phyloP scores from a whole-genome alignment of 2,113 vertebrate species.

The Turnix velox region DNA sequence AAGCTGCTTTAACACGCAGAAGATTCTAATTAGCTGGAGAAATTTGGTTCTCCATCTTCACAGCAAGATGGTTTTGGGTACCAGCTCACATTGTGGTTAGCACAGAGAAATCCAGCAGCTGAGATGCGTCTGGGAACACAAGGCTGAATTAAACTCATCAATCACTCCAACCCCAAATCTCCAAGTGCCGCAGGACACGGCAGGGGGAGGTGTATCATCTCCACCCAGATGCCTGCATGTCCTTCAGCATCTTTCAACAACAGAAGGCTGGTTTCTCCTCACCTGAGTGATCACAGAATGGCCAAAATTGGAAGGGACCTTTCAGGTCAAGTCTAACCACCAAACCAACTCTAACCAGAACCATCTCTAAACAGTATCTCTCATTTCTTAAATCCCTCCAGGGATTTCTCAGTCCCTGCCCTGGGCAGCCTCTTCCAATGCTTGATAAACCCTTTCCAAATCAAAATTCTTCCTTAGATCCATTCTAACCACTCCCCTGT shows the following conservation, averaged over 20 bases:
- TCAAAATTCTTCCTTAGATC: too few species aligned
- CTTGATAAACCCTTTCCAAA: too few species aligned
- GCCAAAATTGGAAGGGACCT: too few species aligned
- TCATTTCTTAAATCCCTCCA: too few species aligned
- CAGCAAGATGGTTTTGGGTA: background rate
- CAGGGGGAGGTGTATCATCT: background rate
- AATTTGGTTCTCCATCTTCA: background rate
- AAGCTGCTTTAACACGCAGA: background rate
- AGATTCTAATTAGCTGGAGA: background rate
- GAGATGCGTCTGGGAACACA: background rate
- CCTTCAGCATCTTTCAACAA: background rate
- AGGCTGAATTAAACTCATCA: background rate
- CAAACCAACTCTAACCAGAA: too few species aligned
- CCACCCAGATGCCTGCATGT: background rate
- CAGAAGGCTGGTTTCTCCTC: background rate
- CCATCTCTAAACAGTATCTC: too few species aligned
- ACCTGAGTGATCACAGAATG: background rate
- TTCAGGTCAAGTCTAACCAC: too few species aligned
- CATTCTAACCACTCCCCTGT: too few species aligned
- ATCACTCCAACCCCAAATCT: background rate
- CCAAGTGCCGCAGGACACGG: background rate
- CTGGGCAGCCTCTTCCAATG: too few species aligned
- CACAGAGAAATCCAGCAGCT: background rate
- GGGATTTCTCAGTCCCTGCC: too few species aligned
- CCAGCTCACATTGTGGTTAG: background rate